Evolutionary conservation across 2,888 invertebrate species (phyloP), one percentile per base, ranked within the genome.

Genomic region (Apotomis betuletana): DNA sequence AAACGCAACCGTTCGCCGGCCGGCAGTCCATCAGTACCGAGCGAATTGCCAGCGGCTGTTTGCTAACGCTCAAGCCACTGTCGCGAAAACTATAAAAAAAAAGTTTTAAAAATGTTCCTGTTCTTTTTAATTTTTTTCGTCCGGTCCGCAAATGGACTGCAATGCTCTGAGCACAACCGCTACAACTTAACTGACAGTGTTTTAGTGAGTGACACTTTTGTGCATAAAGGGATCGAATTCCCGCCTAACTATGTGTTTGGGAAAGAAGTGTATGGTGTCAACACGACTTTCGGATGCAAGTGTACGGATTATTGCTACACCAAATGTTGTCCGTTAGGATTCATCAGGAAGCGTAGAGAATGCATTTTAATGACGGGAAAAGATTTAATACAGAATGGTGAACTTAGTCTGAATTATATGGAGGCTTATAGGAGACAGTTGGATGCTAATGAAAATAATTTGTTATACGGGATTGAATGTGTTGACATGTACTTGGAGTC

Each of bases 321-420:
- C n/a, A 92, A 92, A 70, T 92, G 92, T 73, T 92, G 92, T 70
- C 83, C 85, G 0, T 9, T 84, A 0, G 89, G 88, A 0, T 78
- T 73, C n/a, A 84, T 85, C 3, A 59, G 67, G 49, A 52, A 62
- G 52, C 13, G 10, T 27, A 10, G 15, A 0, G 27, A 13, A 9
- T 92, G 90, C 76, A 75, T 77, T 0, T 73, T 75, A 6, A 41
- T 41, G 41, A 41, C 41, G n/a, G 73, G 77, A 0, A 62, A 72
- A 3, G 90, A 91, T 73, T 63, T 76, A 0, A 51, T 91, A 3
- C 52, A 74, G 15, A 80, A 75, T 4, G 38, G 80, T 13, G 87
- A 87, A 0, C 55, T 90, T 5, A 74, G 82, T 27, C 62, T 90
- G 12, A 80, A 82, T 62, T 85, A 78, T 57, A 74, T 79, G 5